A percentile compares a stretch with the other conserved stretches of the same genome.
These are phyloP conservation scores for Tigriopus californicus DNA, from an alignment of 2,888 invertebrate species.

Conservation along the genomic window DNA sequence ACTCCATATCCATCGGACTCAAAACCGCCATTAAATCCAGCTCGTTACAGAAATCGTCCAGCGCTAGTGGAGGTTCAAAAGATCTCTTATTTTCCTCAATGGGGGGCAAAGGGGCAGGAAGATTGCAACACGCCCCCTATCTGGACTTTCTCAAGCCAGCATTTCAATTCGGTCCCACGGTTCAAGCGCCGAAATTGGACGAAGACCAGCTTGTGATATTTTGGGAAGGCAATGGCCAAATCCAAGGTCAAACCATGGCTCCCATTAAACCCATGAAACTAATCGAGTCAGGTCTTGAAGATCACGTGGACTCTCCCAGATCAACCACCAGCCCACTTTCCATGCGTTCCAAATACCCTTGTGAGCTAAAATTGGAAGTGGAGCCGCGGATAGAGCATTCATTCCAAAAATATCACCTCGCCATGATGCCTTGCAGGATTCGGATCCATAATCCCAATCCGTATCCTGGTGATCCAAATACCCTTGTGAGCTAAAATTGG, in stretches of 20 bases:
- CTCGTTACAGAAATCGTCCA: too few relatives aligned
- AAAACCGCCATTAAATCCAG: neutral
- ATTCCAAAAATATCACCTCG: neutral
- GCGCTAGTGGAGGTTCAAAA: neutral
- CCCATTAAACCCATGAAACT: neutral
- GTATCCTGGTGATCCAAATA: too few relatives aligned
- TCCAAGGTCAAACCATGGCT: neutral
- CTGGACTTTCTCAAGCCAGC: slow-evolving; percentile 2
- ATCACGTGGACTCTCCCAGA: neutral
- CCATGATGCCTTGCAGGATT: neutral
- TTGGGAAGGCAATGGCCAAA: neutral
- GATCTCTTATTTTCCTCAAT: neutral
- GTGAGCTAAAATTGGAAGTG: neutral
- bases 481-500: neutral
- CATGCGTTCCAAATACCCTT: too few relatives aligned
- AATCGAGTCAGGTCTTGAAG: neutral
- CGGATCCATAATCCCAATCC: neutral
- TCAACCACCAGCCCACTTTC: too few relatives aligned
- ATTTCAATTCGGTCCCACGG: neutral
- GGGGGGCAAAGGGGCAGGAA: neutral
- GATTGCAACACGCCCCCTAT: neutral
- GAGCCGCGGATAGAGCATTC: neutral
- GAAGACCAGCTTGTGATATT: neutral
- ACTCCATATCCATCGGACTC: neutral
- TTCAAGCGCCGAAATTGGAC: neutral